Base-by-base conservation (phyloP, 2,797 vertebrate species). In the Natrix natrix region DNA sequence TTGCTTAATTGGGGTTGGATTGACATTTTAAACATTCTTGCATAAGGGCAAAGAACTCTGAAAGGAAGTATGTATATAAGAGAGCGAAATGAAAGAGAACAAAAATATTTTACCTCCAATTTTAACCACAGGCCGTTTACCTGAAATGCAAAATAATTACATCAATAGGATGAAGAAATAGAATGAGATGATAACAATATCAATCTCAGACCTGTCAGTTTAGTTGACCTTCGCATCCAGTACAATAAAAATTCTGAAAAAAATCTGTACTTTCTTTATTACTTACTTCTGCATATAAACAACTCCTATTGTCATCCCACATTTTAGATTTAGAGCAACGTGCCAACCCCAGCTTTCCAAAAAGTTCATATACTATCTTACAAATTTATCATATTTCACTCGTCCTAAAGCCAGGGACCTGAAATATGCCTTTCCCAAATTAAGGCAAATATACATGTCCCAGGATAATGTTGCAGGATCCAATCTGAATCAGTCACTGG, bases 81-180 rank as follows among this genome's bases (percentile, higher is more conserved):
- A 86, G 11, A 86, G 13, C 86, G 28, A 12, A 54, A 91, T 52
- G 8, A 59, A 17, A 56, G 8, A 20, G 28, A 57, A 55, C 66
- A 69, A 87, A 91, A 10, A 3, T 8, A 12, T 22, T 90, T 89
- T 61, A 87, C 91, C 60, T 91, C 1, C 2, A 61, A 13, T 17
- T 60, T 10, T 3, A 26, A 0, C 2, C 3, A 2, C 1, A 28
- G 0, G 0, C 1, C 0, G 0, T 5, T 0, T 0, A 11, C 0
- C 43, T 91, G 57, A 61, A 86, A 48, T 60, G 37, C 17, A 60
- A 86, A 91, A 32, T 8, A 86, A 48, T 57, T 8, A 20, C 14
- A 91, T 32, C 57, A 11, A 14, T 26, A 16, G 14, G 43, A 11
- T 37, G 8, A 37, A 14, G 28, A 12, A 20, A 66, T 10, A 32